Conservation (phyloP, 2,797 vertebrate species). For the Neosalanx taihuensis region DNA sequence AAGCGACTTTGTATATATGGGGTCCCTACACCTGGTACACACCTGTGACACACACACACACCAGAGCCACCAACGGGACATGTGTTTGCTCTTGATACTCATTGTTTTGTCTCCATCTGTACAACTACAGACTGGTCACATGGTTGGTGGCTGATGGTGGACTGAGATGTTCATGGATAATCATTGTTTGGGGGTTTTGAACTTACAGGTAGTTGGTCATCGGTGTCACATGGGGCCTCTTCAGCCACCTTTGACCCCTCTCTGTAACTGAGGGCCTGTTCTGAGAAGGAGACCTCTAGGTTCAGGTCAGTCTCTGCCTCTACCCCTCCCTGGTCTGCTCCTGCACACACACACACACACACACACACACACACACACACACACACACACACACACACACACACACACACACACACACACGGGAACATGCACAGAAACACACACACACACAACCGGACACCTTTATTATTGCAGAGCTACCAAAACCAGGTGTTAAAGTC, state of each 20-base stretch:
- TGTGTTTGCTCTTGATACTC: no score
- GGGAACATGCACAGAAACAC: background rate
- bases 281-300: slow-evolving; percentile 90
- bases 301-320: slow-evolving; percentile 83
- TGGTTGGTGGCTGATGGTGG: no score
- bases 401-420: slow-evolving; percentile 6
- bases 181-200: no score
- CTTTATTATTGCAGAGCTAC: background rate
- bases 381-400: background rate
- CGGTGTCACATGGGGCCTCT: slow-evolving; percentile 58
- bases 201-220: slow-evolving; percentile 85
- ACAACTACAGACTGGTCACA: background rate
- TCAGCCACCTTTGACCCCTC: slow-evolving; percentile 69
- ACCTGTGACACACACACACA: no score
- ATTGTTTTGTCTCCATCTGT: background rate
- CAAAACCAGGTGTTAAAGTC: background rate
- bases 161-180: no score
- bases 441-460: background rate
- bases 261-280: slow-evolving; percentile 86
- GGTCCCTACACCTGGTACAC: no score
- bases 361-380: slow-evolving; percentile 15
- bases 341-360: slow-evolving; percentile 5
- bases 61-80: no score
- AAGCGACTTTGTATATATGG: no score
- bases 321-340: slow-evolving; percentile 27